phyloP scores from a whole-genome alignment of 2,888 invertebrate genomes.

The Nemotelus nigrinus region DNA sequence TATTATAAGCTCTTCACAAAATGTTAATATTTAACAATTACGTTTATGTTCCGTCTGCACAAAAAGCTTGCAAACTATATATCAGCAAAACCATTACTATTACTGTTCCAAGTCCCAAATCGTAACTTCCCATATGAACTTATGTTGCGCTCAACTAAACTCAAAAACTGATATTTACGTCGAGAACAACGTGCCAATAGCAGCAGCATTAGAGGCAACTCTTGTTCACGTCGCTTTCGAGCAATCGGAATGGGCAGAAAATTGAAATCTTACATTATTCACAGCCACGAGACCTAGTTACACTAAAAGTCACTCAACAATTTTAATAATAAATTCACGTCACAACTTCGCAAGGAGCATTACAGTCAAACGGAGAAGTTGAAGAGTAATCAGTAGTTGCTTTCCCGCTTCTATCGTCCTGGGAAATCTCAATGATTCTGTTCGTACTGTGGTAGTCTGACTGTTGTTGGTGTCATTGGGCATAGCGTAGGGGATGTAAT shows the following conservation, averaged over 20 bases:
- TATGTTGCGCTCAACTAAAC: no score
- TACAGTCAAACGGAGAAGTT: slow-evolving; percentile 18
- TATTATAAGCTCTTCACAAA: no score
- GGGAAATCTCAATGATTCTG: slow-evolving; percentile 17
- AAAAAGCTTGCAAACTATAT: no score
- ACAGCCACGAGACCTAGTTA: slow-evolving; percentile 23
- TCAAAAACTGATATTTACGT: no score
- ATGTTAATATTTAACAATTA: no score
- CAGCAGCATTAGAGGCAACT: no score
- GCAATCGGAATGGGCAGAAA: slow-evolving; percentile 14
- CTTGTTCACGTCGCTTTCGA: not conserved
- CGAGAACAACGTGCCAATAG: no score
- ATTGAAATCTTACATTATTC: slow-evolving; percentile 42
- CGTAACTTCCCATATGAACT: no score
- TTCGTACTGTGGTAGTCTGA: not conserved
- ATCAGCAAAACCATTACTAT: no score
- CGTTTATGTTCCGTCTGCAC: no score
- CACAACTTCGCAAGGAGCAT: slow-evolving; percentile 36
- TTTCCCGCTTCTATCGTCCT: not conserved
- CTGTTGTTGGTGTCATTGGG: not conserved
- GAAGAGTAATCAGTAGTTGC: slow-evolving; percentile 32
- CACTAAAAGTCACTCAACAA: slow-evolving; percentile 41
- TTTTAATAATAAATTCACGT: slow-evolving; percentile 43
- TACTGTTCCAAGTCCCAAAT: no score
- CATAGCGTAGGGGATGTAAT: no score